A percentile compares a stretch with the other conserved stretches of the same genome.
phyloP scores from a whole-genome alignment of 2,797 vertebrate species.

The Danio albolineatus region DNA sequence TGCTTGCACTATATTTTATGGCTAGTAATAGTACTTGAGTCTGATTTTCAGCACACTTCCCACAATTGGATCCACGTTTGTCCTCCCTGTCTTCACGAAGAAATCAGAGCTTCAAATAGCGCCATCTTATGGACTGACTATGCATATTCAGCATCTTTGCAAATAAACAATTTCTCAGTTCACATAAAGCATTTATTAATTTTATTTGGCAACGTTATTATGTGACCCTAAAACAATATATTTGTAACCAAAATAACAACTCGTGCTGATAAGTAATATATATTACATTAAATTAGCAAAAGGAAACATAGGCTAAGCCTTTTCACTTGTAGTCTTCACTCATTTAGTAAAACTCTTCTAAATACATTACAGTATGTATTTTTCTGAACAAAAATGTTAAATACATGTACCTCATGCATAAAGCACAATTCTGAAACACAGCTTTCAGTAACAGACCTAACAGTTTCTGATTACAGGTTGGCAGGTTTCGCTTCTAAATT shows the following conservation, averaged over 20 bases:
- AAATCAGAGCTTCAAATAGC: background rate
- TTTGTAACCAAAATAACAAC: background rate
- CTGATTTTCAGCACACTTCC: too few relatives aligned
- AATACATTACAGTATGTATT: background rate
- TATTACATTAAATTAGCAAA: background rate
- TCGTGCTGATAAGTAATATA: background rate
- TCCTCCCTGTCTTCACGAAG: background rate
- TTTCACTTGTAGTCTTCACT: background rate
- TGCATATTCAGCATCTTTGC: background rate
- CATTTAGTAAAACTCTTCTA: background rate
- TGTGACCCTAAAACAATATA: background rate
- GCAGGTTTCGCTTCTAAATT: slow-evolving; percentile 43
- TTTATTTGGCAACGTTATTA: background rate
- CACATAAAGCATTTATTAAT: background rate
- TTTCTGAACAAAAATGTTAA: background rate
- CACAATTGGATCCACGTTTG: background rate
- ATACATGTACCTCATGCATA: background rate
- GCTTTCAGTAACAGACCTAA: background rate
- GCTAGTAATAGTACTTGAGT: too few relatives aligned
- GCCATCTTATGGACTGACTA: slow-evolving; percentile 10
- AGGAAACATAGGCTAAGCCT: background rate
- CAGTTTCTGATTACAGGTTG: slow-evolving; percentile 13
- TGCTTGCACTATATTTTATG: too few relatives aligned
- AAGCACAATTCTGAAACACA: background rate
- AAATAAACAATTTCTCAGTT: background rate